Conservation (phyloP, 2,113 vertebrate species). For the Grus americana region DNA sequence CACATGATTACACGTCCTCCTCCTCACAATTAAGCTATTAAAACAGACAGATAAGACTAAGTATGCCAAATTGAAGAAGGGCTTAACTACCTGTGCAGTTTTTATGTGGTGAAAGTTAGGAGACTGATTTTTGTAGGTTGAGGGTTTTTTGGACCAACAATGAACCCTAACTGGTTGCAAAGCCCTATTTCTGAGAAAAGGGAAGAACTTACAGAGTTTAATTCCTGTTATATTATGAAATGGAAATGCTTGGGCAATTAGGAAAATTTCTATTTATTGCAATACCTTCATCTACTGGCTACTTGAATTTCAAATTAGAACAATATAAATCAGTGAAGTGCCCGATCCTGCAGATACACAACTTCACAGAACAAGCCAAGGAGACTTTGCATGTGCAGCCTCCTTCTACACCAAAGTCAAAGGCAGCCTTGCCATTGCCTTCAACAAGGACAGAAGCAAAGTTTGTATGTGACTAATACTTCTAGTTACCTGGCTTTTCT, state of each 20-base stretch:
- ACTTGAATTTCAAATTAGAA: not conserved
- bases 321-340: not conserved
- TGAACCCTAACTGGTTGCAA: not conserved
- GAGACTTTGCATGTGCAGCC: not conserved
- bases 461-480: not conserved
- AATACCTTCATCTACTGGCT: not conserved
- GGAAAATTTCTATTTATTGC: not conserved
- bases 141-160: not conserved
- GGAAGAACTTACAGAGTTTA: not conserved
- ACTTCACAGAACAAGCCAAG: not conserved
- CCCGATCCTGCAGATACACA: fast-evolving
- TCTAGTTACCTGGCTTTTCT: not conserved
- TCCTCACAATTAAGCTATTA: not conserved
- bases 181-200: not conserved
- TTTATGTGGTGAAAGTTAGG: not conserved
- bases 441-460: not conserved
- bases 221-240: not conserved
- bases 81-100: not conserved
- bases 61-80: not conserved
- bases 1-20: not conserved
- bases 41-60: not conserved
- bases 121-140: not conserved
- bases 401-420: not conserved
- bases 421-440: not conserved
- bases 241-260: not conserved